A percentile compares a stretch with the other conserved stretches of the same genome.
These are phyloP conservation scores for Morone saxatilis DNA, from an alignment of 2,113 vertebrate genomes.

Conservation along the genomic window DNA sequence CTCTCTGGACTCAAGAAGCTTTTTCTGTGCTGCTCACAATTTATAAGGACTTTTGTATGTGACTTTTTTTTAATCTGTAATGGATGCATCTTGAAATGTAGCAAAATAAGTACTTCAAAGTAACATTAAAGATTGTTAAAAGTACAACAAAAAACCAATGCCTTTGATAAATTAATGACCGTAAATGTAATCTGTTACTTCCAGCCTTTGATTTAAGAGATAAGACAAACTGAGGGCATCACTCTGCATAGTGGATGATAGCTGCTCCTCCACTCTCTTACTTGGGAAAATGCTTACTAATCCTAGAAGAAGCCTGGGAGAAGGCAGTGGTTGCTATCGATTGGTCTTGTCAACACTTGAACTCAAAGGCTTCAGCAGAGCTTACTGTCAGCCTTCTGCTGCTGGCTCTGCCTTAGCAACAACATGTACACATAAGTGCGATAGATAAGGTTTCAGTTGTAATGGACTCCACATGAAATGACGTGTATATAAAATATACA, in stretches of 20 bases:
- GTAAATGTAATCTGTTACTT: no score
- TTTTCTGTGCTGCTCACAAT: no score
- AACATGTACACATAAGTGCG: not conserved
- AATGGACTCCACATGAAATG: not conserved
- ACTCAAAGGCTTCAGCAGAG: not conserved
- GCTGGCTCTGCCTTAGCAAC: slow-evolving; percentile 9
- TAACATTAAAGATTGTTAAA: no score
- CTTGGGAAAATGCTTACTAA: not conserved
- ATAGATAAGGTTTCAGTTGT: not conserved
- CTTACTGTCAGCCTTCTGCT: not conserved
- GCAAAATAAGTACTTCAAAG: no score
- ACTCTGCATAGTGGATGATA: not conserved
- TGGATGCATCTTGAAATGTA: no score
- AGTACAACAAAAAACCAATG: no score
- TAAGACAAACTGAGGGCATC: not conserved
- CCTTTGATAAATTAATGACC: no score
- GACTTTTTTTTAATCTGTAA: no score
- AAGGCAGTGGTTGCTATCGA: not conserved
- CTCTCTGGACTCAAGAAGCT: no score
- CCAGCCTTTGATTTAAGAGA: slow-evolving; percentile 14
- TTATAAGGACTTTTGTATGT: no score
- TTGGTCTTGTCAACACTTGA: slow-evolving; percentile 28
- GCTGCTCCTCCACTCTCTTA: not conserved
- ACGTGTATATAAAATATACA: not conserved
- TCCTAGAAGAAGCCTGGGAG: not conserved